Conservation (phyloP, 2,888 invertebrate species). For the Tanypteryx hageni region DNA sequence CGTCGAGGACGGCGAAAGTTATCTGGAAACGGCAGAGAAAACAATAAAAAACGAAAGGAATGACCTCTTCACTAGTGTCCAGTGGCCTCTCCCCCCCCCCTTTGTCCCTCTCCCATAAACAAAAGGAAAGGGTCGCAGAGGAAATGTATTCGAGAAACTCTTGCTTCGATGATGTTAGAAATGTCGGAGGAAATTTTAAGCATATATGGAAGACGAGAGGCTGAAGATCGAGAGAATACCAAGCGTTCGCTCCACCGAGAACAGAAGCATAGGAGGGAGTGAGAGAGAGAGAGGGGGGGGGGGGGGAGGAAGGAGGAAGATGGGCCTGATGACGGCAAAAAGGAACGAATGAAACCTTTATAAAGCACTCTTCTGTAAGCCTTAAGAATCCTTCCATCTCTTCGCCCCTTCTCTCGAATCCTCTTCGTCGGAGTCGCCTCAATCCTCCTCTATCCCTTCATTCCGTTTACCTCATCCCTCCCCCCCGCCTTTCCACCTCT, state of each 20-base stretch:
- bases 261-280: neutral
- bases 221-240: neutral
- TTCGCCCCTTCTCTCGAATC: neutral
- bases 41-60: conserved; percentile 15
- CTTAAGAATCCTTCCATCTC: neutral
- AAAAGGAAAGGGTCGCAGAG: neutral
- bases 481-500: neutral
- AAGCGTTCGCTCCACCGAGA: too few relatives aligned
- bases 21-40: neutral
- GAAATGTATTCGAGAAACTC: conserved; percentile 25
- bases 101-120: neutral
- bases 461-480: neutral
- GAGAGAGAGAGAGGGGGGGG: neutral
- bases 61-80: neutral
- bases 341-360: conserved; percentile 40
- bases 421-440: neutral
- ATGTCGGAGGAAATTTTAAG: neutral
- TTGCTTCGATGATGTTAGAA: neutral
- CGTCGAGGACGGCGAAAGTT: neutral
- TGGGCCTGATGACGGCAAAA: conserved; percentile 30
- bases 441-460: neutral
- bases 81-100: neutral
- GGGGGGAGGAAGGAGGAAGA: neutral
- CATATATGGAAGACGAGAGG: neutral
- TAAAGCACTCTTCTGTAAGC: conserved; percentile 39